Percentiles rank a stretch among this genome's conserved stretches.
phyloP scores from a whole-genome alignment of 2,113 vertebrate species.

The Cottus gobio region DNA sequence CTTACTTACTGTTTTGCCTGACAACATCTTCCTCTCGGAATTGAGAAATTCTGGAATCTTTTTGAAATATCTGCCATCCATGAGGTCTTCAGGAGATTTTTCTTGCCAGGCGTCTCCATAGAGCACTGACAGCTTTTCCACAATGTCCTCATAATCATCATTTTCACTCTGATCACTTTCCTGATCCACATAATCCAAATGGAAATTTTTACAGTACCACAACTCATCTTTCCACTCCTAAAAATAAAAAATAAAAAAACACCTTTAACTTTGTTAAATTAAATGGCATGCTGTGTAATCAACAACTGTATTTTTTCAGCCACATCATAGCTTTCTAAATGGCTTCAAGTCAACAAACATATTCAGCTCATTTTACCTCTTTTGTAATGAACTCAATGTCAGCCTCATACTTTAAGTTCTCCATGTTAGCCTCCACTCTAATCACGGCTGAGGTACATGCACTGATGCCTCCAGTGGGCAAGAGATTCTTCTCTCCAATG shows the following conservation, averaged over 20 bases:
- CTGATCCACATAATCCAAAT: not conserved
- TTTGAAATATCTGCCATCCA: slow-evolving; percentile 41
- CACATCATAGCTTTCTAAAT: not conserved
- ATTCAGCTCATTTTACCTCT: slow-evolving; percentile 47
- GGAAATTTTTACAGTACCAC: slow-evolving; percentile 4
- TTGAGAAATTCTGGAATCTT: slow-evolving; percentile 43
- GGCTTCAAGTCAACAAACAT: not conserved
- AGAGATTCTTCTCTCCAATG: slow-evolving; percentile 48
- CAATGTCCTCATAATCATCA: not conserved
- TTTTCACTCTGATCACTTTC: not conserved
- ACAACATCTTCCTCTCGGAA: not conserved
- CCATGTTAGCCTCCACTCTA: slow-evolving; percentile 59
- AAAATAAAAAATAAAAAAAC: not conserved
- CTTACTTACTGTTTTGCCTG: slow-evolving; percentile 42
- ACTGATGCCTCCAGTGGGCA: slow-evolving; percentile 58
- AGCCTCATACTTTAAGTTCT: slow-evolving; percentile 48
- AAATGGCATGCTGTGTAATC: not conserved
- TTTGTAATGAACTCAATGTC: slow-evolving; percentile 70
- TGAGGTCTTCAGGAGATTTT: not conserved
- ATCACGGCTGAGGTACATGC: slow-evolving; percentile 76
- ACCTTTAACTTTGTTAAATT: not conserved
- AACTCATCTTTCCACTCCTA: slow-evolving; percentile 67
- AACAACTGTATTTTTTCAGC: not conserved
- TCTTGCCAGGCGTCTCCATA: slow-evolving; percentile 56
- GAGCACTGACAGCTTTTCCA: slow-evolving; percentile 41